Conservation (phyloP, 2,113 vertebrate genomes). For the Oncorhynchus nerka region DNA sequence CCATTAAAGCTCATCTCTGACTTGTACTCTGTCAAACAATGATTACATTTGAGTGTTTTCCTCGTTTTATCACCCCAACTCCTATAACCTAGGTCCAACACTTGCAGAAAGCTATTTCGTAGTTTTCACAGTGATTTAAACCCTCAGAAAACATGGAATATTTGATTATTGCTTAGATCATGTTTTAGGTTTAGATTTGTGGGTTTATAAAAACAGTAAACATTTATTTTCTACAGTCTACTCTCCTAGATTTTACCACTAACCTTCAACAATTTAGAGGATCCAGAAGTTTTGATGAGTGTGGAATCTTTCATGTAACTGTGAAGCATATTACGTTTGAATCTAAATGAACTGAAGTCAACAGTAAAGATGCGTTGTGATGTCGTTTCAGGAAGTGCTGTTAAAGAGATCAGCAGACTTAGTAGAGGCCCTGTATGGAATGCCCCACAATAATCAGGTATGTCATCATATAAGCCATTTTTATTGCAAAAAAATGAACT, state of each 20-base stretch:
- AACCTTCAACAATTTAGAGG: background rate
- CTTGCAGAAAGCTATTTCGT: background rate
- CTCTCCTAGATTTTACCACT: background rate
- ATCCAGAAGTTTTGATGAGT: too few relatives aligned
- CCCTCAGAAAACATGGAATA: background rate
- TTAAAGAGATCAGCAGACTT: conserved; percentile 90
- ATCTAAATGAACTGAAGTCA: background rate
- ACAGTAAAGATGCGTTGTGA: background rate
- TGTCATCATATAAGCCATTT: background rate
- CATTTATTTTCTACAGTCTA: background rate
- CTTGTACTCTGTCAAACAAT: conserved; percentile 14
- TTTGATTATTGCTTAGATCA: background rate
- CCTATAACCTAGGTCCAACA: background rate
- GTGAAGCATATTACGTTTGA: background rate
- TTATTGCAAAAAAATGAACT: too few relatives aligned
- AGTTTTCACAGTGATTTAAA: conserved; percentile 10
- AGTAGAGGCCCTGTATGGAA: conserved; percentile 90
- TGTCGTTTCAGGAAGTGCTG: conserved; percentile 82
- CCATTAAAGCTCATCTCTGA: background rate
- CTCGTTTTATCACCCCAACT: background rate
- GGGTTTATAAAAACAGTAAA: conserved; percentile 1
- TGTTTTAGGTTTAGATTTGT: background rate
- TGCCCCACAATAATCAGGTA: conserved; percentile 92
- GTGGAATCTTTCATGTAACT: background rate
- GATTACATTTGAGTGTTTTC: conserved; percentile 4